Conservation (phyloP, 53 echinoderm and acorn worm species). For the Actinopyga echinites region DNA sequence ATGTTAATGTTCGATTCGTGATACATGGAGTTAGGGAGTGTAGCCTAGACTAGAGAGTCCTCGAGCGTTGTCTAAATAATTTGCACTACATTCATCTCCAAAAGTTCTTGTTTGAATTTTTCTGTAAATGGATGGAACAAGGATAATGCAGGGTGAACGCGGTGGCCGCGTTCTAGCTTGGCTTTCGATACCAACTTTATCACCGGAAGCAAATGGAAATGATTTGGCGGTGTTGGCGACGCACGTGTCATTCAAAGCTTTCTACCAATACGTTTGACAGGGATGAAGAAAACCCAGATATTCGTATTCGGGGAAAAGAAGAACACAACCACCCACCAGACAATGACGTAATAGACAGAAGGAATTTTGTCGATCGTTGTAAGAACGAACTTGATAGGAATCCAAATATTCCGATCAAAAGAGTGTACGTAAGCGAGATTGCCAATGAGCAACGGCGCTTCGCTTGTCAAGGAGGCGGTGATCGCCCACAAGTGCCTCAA, state of each 20-base stretch:
- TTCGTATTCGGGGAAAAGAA: conserved; percentile 14
- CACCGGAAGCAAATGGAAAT: conserved; percentile 18
- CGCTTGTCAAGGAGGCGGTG: conserved; percentile 14
- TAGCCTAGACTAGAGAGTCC: too few species aligned
- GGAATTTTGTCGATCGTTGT: conserved; percentile 15
- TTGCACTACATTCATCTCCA: too few species aligned
- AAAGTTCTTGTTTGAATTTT: too few species aligned
- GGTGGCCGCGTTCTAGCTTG: conserved; percentile 4
- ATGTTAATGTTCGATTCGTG: too few species aligned
- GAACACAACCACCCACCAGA: conserved; percentile 34
- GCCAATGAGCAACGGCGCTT: conserved; percentile 10
- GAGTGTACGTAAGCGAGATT: conserved; percentile 3
- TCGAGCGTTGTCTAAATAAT: too few species aligned
- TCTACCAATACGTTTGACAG: conserved; percentile 18
- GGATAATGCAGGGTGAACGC: conserved; percentile 7
- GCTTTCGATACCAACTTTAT: conserved; percentile 18
- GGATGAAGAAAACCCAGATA: conserved; percentile 20
- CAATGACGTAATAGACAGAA: conserved; percentile 1
- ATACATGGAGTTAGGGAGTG: too few species aligned
- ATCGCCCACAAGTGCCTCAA: background rate
- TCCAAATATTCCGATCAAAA: conserved; percentile 10
- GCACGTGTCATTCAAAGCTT: conserved; percentile 25
- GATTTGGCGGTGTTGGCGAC: conserved; percentile 16
- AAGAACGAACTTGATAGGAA: conserved; percentile 8
- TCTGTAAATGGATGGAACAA: too few species aligned